Evolutionary conservation across 2,113 vertebrate genomes (phyloP).

Genomic region (Nyctereutes procyonoides): DNA sequence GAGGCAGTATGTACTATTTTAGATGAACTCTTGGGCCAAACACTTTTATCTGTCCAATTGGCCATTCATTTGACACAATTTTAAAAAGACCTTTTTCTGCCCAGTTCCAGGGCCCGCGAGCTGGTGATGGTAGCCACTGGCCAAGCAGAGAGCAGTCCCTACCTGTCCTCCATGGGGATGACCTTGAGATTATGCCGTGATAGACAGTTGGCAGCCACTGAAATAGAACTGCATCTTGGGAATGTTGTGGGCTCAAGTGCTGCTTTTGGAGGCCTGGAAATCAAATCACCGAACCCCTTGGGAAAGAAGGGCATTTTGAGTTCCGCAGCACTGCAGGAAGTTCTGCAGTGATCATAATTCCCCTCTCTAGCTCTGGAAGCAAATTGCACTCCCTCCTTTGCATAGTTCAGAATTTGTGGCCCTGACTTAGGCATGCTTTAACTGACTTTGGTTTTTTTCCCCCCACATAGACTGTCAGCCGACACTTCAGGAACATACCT

Average conservation of each 20-base stretch:
- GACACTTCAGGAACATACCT: slow-evolving; percentile 98
- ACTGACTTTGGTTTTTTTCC: slow-evolving; percentile 32
- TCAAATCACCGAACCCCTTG: not conserved
- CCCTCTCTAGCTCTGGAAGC: not conserved
- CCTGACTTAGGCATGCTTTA: slow-evolving; percentile 66
- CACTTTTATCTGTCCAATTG: not conserved
- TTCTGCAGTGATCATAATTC: not conserved
- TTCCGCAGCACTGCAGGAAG: not conserved
- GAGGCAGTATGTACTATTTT: not conserved
- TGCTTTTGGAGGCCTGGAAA: not conserved
- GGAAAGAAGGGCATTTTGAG: not conserved
- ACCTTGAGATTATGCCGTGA: not conserved
- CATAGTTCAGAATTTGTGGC: slow-evolving; percentile 37
- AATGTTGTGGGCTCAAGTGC: not conserved
- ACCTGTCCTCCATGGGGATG: not conserved
- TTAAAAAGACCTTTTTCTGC: not conserved
- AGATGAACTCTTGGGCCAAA: slow-evolving; percentile 12
- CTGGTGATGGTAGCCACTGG: not conserved
- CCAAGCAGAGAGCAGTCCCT: not conserved
- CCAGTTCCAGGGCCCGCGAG: not conserved
- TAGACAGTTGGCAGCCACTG: not conserved
- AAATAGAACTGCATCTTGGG: not conserved
- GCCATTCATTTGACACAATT: not conserved
- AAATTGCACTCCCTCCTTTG: not conserved
- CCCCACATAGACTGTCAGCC: slow-evolving; percentile 95